Evolutionary conservation across 2,797 vertebrate species (phyloP), one percentile per base, ranked within the genome.

Genomic region (Sphaeramia orbicularis): DNA sequence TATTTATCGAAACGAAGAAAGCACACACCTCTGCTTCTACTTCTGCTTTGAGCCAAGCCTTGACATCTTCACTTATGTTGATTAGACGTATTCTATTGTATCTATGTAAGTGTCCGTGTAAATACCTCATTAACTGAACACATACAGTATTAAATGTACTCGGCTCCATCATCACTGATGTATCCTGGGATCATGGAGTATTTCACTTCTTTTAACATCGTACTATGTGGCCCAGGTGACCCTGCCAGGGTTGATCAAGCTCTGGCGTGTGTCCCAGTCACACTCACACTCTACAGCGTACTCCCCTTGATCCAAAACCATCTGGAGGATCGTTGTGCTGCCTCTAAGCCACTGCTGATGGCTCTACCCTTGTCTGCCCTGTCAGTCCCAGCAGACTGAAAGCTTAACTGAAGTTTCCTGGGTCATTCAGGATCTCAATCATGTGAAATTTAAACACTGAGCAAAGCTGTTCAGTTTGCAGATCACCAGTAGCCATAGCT

Each of bases 221-320:
- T 55, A 68, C 27, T 40, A 40, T 49, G 27, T 58, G 30, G 21
- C 58, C 44, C 76, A 62, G 53, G 48, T 72, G 49, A 74, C 54
- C 43, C 62, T 56, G 59, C 15, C 35, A 41, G 55, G 32, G 27
- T 41, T 76, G 58, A 83, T 86, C 36, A 65, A 73, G 16, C 66
- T 18, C 50, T 68, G 67, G 62, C 47, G 30, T 1, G 2, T 16
- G 2, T 75, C 72, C 73, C 68, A 74, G 65, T 7, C 42, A 24
- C 63, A 13, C 45, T 76, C 42, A 14, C 55, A 38, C 49, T 52
- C 32, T 24, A n/a, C 21, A 24, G 52, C 58, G 74, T 50, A 4
- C 59, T 59, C 65, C 37, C 50, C 71, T 67, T 79, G 42, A 77
- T 77, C 38, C 47, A 42, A 45, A 65, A 59, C 75, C 71, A 83